Conservation (phyloP, 2,113 vertebrate genomes). For the Pollimyrus isidori region DNA sequence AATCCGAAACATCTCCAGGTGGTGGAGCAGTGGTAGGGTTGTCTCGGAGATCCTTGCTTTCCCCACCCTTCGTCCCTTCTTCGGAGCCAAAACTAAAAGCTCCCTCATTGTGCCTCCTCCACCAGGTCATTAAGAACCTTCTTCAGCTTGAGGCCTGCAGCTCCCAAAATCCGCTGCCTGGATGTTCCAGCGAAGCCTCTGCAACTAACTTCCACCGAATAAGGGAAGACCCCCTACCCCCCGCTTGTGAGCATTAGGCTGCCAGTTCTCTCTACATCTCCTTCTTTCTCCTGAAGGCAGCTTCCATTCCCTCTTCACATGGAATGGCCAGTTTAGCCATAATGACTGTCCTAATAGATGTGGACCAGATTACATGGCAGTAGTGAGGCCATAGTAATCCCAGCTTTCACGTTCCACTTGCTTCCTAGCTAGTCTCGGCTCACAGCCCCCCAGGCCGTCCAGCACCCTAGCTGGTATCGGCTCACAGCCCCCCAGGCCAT, state of each 20-base stretch:
- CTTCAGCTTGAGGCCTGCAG: neutral
- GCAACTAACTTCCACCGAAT: neutral
- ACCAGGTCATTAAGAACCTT: neutral
- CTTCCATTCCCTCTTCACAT: neutral
- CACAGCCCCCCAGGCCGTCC: no score
- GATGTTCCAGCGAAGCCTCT: neutral
- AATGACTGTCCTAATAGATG: neutral
- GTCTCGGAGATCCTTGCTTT: neutral
- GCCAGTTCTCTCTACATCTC: neutral
- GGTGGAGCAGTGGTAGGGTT: neutral
- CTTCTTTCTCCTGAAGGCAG: neutral
- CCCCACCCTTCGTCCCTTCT: neutral
- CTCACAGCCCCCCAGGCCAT: no score
- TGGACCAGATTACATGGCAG: neutral
- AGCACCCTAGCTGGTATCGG: no score
- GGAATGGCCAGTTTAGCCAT: neutral
- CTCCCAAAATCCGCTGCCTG: neutral
- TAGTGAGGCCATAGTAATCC: neutral
- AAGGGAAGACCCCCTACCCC: neutral
- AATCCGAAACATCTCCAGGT: neutral
- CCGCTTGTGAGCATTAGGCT: neutral
- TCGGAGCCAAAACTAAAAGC: neutral
- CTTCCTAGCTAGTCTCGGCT: no score
- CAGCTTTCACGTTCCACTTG: neutral
- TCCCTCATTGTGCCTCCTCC: neutral